Evolutionary conservation across 2,797 vertebrate genomes (phyloP).

Genomic region (Antrozous pallidus): DNA sequence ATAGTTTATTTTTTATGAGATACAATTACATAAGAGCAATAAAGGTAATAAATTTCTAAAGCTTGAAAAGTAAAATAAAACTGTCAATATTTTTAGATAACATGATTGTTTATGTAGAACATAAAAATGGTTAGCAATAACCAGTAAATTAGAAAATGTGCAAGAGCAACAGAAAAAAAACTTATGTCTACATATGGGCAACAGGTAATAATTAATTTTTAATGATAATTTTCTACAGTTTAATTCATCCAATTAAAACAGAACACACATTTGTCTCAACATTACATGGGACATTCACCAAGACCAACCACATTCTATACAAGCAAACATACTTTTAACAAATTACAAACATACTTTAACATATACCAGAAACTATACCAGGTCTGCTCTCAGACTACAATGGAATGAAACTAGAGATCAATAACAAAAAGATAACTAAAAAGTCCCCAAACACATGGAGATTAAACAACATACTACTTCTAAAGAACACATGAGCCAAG

Average conservation of each 20-base stretch:
- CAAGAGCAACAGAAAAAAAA: neutral
- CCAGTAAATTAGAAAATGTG: neutral
- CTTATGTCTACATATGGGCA: neutral
- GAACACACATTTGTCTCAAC: neutral
- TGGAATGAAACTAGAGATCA: neutral
- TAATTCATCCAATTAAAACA: neutral
- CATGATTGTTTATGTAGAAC: neutral
- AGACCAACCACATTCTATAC: neutral
- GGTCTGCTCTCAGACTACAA: neutral
- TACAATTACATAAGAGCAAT: neutral
- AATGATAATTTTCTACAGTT: neutral
- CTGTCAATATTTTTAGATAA: neutral
- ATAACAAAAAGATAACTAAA: neutral
- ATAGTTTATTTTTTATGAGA: neutral
- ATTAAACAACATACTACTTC: neutral
- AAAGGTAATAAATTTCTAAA: neutral
- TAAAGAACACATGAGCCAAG: neutral
- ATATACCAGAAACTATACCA: neutral
- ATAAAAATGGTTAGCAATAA: neutral
- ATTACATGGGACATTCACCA: neutral
- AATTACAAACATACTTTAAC: neutral
- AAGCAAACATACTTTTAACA: neutral
- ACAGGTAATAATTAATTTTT: neutral
- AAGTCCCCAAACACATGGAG: neutral
- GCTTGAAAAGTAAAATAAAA: slow-evolving; percentile 1